A percentile compares a stretch with the other conserved stretches of the same genome.
phyloP scores from a whole-genome alignment of 2,888 invertebrate genomes.

The Microctonus brassicae region DNA sequence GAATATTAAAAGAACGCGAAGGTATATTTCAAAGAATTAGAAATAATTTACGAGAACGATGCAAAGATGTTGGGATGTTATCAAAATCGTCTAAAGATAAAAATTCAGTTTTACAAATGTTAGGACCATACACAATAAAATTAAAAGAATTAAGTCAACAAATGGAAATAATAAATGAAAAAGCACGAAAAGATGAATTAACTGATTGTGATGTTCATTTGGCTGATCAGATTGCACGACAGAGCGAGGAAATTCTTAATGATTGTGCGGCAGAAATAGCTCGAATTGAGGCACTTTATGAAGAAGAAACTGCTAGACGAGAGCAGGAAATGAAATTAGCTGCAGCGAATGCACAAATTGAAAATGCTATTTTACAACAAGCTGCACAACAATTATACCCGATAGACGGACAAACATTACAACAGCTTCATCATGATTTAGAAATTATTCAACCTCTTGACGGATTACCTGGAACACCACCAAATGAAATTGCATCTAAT shows the following conservation, averaged over 20 bases:
- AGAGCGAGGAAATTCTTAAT: constrained; percentile 55
- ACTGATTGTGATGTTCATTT: constrained; percentile 53
- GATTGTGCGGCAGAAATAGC: constrained; percentile 56
- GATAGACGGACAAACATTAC: constrained; percentile 3
- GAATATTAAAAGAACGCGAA: constrained; percentile 70
- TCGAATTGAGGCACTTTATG: constrained; percentile 52
- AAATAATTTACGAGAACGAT: constrained; percentile 49
- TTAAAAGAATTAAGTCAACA: constrained; percentile 64
- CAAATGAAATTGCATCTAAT: constrained; percentile 16
- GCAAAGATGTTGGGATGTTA: constrained; percentile 50
- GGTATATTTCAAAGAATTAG: constrained; percentile 59
- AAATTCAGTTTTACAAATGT: constrained; percentile 47
- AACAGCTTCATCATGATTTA: constrained; percentile 6
- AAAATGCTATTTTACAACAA: constrained; percentile 39
- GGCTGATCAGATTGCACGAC: constrained; percentile 55
- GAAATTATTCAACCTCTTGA: constrained; percentile 10
- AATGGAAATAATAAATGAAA: constrained; percentile 59
- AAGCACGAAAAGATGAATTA: constrained; percentile 53
- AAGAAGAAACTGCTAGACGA: constrained; percentile 57
- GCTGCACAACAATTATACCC: background rate
- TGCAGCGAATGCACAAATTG: constrained; percentile 53
- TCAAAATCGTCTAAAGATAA: constrained; percentile 56
- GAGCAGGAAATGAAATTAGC: constrained; percentile 74
- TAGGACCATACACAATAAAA: constrained; percentile 51
- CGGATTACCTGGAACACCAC: constrained; percentile 18